Evolutionary conservation across 2,113 vertebrate species (phyloP), one percentile per base, ranked within the genome.

Genomic region (Myrmecophaga tridactyla): DNA sequence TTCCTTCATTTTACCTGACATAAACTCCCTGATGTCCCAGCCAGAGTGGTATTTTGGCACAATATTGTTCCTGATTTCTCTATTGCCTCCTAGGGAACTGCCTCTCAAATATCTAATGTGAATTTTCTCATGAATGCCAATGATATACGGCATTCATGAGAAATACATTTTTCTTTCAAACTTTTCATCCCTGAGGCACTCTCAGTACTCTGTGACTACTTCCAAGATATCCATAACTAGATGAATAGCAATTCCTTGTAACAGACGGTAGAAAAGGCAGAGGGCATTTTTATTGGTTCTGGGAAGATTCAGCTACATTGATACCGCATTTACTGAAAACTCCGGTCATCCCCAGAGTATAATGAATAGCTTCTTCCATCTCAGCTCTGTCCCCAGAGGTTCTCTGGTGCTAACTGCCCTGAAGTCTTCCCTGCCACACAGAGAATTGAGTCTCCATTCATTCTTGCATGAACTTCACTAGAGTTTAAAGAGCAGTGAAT

Each of bases 51-150:
- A 96, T 97, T 96, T 88, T 95, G 97, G 97, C 98, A 97, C 96
- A 97, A 82, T 70, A 0, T 51, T 86, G 60, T 97, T 98, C 97
- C 96, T 96, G 97, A 98, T 98, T 97, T 98, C 96, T 97, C 83
- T 80, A 58, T 95, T 97, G 97, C 98, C 97, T 98, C 97, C 97
- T 41, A 93, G 98, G 97, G 94, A 97, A 94, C 96, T 97, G 97
- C 94, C 98, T 96, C 96, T 89, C 96, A 98, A 97, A 96, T 94
- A 96, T 78, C 95, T 97, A 96, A 98, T 95, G 95, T 78, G 97
- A 97, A 94, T 98, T 98, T 98, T 94, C 98, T 98, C 98, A 98
- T 98, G 98, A 98, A 98, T 98, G 96, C 87, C 98, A 97, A 97
- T 98, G 98, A 98, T 93, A 95, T 67, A 97, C 78, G 13, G 95